These are phyloP conservation scores for Phrynocephalus forsythii DNA, from an alignment of 2,797 vertebrate genomes.

Conservation along the genomic window DNA sequence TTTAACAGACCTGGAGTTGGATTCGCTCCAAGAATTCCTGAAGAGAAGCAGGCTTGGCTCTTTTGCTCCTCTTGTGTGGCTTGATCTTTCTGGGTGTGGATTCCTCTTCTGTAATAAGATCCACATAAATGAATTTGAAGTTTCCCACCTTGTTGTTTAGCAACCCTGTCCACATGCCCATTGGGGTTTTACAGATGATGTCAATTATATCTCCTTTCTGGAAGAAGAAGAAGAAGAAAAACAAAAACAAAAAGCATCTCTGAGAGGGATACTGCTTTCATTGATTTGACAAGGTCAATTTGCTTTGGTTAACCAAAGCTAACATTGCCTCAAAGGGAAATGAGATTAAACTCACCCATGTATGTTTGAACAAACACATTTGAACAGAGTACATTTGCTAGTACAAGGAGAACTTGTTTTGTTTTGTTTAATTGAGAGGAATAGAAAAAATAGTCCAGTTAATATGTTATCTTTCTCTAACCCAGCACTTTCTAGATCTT, in stretches of 20 bases:
- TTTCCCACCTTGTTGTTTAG: conserved; percentile 89
- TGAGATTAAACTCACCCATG: not conserved
- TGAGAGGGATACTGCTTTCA: conserved; percentile 16
- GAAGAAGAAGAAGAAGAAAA: conserved; percentile 24
- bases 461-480: not conserved
- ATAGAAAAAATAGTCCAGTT: not conserved
- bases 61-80: conserved; percentile 74
- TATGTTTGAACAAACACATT: not conserved
- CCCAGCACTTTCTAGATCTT: not conserved
- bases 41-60: conserved; percentile 82
- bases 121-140: conserved; percentile 97
- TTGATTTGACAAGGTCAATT: not conserved
- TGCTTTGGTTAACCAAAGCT: not conserved
- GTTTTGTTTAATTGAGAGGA: not conserved
- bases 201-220: conserved; percentile 95
- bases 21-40: conserved; percentile 86
- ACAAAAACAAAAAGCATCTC: conserved; percentile 1
- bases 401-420: not conserved
- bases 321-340: not conserved
- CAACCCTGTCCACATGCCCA: conserved; percentile 96
- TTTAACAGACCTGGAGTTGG: conserved; percentile 85
- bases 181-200: conserved; percentile 90
- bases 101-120: conserved; percentile 85
- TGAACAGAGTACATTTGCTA: not conserved
- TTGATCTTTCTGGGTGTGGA: conserved; percentile 78